A percentile compares a stretch with the other conserved stretches of the same genome.
Conservation (phyloP, 2,797 vertebrate species). For the Rhadinocentrus ornatus region DNA sequence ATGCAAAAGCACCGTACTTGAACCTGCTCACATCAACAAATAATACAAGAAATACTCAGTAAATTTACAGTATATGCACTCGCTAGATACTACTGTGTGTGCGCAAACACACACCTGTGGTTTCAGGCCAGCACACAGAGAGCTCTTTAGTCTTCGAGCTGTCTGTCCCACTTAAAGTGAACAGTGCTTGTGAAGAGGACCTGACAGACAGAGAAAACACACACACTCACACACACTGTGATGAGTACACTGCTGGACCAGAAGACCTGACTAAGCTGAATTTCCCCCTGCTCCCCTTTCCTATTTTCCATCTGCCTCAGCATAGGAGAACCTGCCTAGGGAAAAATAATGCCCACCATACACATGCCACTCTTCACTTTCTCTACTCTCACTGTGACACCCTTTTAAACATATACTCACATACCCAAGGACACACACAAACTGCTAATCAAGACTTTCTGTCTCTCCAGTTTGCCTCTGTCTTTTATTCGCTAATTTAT, state of each 20-base stretch:
- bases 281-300: slow-evolving; percentile 82
- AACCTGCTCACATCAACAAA: slow-evolving; percentile 37
- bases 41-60: slow-evolving; percentile 16
- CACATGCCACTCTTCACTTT: slow-evolving; percentile 65
- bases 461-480: slow-evolving; percentile 44
- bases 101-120: slow-evolving; percentile 72
- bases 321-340: slow-evolving; percentile 79
- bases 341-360: slow-evolving; percentile 78
- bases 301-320: slow-evolving; percentile 85
- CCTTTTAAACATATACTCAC: slow-evolving; percentile 40
- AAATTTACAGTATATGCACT: slow-evolving; percentile 5
- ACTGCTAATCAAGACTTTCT: slow-evolving; percentile 40
- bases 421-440: slow-evolving; percentile 23
- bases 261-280: slow-evolving; percentile 84
- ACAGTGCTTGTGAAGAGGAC: slow-evolving; percentile 73
- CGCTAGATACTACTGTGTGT: slow-evolving; percentile 40
- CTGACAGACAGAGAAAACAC: slow-evolving; percentile 76
- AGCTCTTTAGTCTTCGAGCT: slow-evolving; percentile 74
- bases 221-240: slow-evolving; percentile 38
- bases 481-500: slow-evolving; percentile 51
- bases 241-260: slow-evolving; percentile 74
- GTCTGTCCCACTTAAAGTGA: slow-evolving; percentile 79
- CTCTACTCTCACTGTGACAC: slow-evolving; percentile 60
- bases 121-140: slow-evolving; percentile 71
- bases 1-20: slow-evolving; percentile 19